Conservation (phyloP, 2,888 invertebrate genomes). For the Monopis laevigella region DNA sequence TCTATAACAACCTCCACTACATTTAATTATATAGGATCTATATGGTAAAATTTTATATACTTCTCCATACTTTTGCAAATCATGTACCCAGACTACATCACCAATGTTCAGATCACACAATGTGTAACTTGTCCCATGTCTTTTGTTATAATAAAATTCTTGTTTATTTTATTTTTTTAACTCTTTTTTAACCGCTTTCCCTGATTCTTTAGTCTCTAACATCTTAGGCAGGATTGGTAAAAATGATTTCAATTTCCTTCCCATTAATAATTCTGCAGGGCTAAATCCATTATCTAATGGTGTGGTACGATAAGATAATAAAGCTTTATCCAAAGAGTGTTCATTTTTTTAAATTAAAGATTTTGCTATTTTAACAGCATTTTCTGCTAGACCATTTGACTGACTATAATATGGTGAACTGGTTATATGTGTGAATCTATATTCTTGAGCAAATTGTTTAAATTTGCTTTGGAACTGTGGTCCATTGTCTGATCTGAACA, state of each 20-base stretch:
- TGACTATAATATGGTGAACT: conserved; percentile 8
- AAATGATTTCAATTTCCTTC: conserved; percentile 1
- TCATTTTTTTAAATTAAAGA: conserved; percentile 6
- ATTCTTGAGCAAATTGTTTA: conserved; percentile 11
- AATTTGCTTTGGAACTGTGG: conserved; percentile 12
- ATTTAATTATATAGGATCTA: neutral
- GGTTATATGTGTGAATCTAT: conserved; percentile 2
- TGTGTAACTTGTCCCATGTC: neutral
- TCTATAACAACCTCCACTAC: neutral
- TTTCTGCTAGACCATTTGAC: conserved; percentile 2
- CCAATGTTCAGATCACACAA: neutral
- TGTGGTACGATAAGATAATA: conserved; percentile 5
- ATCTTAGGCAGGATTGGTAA: neutral
- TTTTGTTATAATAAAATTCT: conserved; percentile 3
- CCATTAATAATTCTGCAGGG: conserved; percentile 8
- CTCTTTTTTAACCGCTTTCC: neutral
- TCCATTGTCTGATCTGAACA: conserved; percentile 13
- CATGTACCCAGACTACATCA: neutral
- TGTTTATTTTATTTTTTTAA: neutral
- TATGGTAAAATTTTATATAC: neutral
- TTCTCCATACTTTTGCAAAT: neutral
- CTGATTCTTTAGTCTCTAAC: neutral
- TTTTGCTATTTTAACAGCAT: conserved; percentile 10
- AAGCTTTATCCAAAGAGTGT: neutral
- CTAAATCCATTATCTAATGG: conserved; percentile 6